Percentiles rank a stretch among this genome's conserved stretches.
phyloP scores from a whole-genome alignment of 2,888 invertebrate genomes.

The Gibbula magus region DNA sequence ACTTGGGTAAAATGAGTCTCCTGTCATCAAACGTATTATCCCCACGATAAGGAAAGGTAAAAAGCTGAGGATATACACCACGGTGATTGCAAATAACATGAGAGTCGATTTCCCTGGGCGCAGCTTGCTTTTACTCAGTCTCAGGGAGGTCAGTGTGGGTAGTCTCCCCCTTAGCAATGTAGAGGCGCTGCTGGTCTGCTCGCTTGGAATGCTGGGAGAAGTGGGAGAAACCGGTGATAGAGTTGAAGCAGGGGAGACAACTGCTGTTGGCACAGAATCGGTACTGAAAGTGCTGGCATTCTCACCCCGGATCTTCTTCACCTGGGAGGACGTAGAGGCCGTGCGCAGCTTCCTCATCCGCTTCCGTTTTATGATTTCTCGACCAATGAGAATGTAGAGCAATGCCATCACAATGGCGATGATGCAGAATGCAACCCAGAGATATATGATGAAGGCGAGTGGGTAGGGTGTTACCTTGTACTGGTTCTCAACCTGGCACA shows the following conservation, averaged over 20 bases:
- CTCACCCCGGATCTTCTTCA: constrained; percentile 28
- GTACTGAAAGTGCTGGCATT: not conserved
- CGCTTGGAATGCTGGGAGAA: not conserved
- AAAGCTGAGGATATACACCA: constrained; percentile 48
- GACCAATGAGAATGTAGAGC: constrained; percentile 44
- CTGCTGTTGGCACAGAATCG: not conserved
- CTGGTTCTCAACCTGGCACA: constrained; percentile 42
- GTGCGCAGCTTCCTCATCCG: constrained; percentile 12
- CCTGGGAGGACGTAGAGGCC: constrained; percentile 1
- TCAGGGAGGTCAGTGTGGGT: not conserved
- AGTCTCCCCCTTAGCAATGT: not conserved
- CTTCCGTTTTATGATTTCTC: constrained; percentile 42
- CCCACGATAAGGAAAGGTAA: constrained; percentile 49
- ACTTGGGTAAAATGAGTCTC: constrained; percentile 36
- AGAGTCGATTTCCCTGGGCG: constrained; percentile 38
- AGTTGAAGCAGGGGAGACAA: not conserved
- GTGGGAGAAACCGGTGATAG: not conserved
- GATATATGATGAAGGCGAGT: constrained; percentile 41
- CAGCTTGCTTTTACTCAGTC: not conserved
- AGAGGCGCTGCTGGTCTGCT: not conserved
- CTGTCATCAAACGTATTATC: constrained; percentile 37
- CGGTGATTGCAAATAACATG: constrained; percentile 47
- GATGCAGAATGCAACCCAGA: constrained; percentile 38
- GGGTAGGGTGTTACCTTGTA: constrained; percentile 39
- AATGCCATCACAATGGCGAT: constrained; percentile 40